phyloP scores from a whole-genome alignment of 1,140 invertebrate genomes.

The Trichonephila clavata region DNA sequence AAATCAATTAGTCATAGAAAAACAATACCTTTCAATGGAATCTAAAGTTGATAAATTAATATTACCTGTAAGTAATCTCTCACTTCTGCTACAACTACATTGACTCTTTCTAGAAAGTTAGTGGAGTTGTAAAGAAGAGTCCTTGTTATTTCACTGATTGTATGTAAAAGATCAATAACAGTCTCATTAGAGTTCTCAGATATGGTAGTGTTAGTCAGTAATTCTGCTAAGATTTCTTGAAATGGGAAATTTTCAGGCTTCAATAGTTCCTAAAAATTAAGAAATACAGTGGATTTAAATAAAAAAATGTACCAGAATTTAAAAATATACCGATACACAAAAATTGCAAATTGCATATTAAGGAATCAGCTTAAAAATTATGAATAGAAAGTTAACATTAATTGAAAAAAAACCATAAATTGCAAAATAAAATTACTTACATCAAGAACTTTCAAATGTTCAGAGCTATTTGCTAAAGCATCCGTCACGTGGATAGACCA shows the following conservation, averaged over 20 bases:
- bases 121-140: constrained; percentile 47
- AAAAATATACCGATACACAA: too few species aligned
- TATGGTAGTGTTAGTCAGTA: constrained; percentile 56
- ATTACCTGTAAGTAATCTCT: constrained; percentile 76
- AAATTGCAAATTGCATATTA: too few species aligned
- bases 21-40: too few species aligned
- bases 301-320: too few species aligned
- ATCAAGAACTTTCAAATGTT: constrained; percentile 73
- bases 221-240: constrained; percentile 68
- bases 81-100: constrained; percentile 75
- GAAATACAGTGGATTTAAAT: too few species aligned
- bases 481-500: constrained; percentile 79
- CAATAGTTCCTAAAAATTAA: constrained; percentile 69
- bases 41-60: too few species aligned
- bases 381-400: too few species aligned
- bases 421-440: constrained; percentile 33
- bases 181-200: constrained; percentile 66
- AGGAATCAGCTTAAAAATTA: too few species aligned
- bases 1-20: too few species aligned
- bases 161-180: constrained; percentile 43
- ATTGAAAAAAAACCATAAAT: too few species aligned
- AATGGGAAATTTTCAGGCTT: constrained; percentile 68
- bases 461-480: constrained; percentile 78
- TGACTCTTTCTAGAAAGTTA: constrained; percentile 65
- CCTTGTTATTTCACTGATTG: constrained; percentile 51